phyloP scores from a whole-genome alignment of 1,140 invertebrate species.

The Listronotus oregonensis region DNA sequence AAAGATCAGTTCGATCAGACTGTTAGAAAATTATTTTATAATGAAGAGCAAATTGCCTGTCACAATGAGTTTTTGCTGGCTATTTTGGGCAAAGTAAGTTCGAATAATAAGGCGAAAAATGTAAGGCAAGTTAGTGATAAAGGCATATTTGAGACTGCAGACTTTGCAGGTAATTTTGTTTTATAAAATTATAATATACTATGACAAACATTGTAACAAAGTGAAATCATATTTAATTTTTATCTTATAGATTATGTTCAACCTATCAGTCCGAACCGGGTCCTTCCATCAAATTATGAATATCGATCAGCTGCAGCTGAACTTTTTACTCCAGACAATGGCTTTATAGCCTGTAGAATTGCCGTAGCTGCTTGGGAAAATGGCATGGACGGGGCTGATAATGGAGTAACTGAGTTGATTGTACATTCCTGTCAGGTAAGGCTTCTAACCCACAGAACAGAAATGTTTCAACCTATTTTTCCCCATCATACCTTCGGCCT shows the following conservation, averaged over 20 bases:
- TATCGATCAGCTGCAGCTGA: slow-evolving; percentile 47
- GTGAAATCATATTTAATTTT: neutral
- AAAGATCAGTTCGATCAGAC: slow-evolving; percentile 47
- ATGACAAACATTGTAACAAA: neutral
- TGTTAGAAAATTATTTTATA: slow-evolving; percentile 45
- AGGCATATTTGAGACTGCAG: slow-evolving; percentile 37
- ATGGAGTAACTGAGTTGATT: slow-evolving; percentile 47
- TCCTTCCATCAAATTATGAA: slow-evolving; percentile 42
- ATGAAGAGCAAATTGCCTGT: slow-evolving; percentile 48
- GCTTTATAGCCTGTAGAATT: slow-evolving; percentile 47
- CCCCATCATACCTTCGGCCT: neutral
- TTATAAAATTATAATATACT: neutral
- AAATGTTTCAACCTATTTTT: neutral
- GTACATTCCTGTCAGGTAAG: slow-evolving; percentile 48
- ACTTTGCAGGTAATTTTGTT: slow-evolving; percentile 32
- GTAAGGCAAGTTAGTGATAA: slow-evolving; percentile 32
- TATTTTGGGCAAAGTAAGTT: slow-evolving; percentile 40
- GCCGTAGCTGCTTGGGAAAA: slow-evolving; percentile 51
- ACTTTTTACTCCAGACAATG: slow-evolving; percentile 49
- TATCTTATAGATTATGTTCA: slow-evolving; percentile 45
- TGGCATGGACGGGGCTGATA: slow-evolving; percentile 48
- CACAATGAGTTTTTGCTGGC: slow-evolving; percentile 51
- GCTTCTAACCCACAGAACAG: neutral
- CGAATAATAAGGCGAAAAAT: slow-evolving; percentile 26
- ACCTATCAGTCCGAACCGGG: slow-evolving; percentile 38